Conservation (phyloP, 2,888 invertebrate genomes). For the Limnephilus marmoratus region DNA sequence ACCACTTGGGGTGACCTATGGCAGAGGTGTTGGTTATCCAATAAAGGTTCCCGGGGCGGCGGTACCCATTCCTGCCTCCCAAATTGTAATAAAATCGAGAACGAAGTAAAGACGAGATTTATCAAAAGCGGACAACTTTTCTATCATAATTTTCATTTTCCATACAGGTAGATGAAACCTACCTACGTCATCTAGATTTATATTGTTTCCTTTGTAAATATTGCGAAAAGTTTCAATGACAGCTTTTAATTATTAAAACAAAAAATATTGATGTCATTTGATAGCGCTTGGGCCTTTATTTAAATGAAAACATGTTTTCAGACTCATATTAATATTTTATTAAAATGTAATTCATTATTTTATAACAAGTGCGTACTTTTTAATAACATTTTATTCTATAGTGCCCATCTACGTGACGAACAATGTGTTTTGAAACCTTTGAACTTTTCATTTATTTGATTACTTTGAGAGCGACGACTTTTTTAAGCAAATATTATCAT, state of each 20-base stretch:
- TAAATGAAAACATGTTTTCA: not conserved
- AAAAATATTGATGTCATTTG: not conserved
- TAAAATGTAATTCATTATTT: not conserved
- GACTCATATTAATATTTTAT: not conserved
- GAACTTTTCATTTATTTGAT: not conserved
- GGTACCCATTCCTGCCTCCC: too few relatives aligned
- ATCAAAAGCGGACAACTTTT: slow-evolving; percentile 6
- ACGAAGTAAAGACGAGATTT: slow-evolving; percentile 3
- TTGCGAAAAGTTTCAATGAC: not conserved
- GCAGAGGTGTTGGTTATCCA: too few relatives aligned
- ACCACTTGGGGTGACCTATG: too few relatives aligned
- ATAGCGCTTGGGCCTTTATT: not conserved
- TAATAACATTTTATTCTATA: not conserved
- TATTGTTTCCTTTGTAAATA: slow-evolving; percentile 7
- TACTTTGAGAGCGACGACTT: not conserved
- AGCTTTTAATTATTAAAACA: not conserved
- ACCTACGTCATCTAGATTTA: not conserved
- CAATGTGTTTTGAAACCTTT: not conserved
- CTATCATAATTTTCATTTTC: not conserved
- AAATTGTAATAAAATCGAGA: not conserved
- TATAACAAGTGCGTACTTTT: not conserved
- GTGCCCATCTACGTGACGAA: not conserved
- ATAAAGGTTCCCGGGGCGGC: too few relatives aligned
- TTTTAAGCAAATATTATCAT: too few relatives aligned
- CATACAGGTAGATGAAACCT: not conserved